Conservation (phyloP, 2,888 invertebrate genomes). For the Chromoteleia sp. region DNA sequence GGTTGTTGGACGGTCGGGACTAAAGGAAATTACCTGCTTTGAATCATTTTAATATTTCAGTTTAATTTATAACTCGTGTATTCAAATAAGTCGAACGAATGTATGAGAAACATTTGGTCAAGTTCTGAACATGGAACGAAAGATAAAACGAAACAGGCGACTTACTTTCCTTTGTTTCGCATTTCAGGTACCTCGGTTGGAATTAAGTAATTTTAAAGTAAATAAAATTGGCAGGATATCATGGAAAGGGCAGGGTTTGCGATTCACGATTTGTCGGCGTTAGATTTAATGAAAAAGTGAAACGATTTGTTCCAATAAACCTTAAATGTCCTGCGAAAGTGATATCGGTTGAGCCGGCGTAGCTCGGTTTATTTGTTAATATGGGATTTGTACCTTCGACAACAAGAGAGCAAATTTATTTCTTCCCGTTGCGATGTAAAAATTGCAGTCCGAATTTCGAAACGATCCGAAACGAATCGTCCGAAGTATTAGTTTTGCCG, state of each 20-base stretch:
- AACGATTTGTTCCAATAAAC: conserved; percentile 49
- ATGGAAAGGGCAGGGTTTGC: conserved; percentile 14
- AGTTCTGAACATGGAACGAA: too few species aligned
- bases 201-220: conserved; percentile 32
- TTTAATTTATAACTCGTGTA: conserved; percentile 1
- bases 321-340: conserved; percentile 34
- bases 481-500: too few species aligned
- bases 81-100: conserved; percentile 4
- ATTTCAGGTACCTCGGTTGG: neutral
- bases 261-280: neutral
- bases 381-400: conserved; percentile 16
- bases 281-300: conserved; percentile 40
- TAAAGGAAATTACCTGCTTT: conserved; percentile 12
- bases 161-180: too few species aligned
- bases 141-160: too few species aligned
- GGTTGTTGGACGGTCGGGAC: neutral
- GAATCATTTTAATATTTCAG: conserved; percentile 9
- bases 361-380: conserved; percentile 30
- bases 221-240: conserved; percentile 27
- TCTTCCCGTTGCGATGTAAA: too few species aligned
- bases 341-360: conserved; percentile 26
- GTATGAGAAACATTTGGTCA: neutral
- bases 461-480: neutral
- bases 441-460: neutral
- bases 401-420: too few species aligned